Evolutionary conservation across 2,797 vertebrate genomes (phyloP), one percentile per base, ranked within the genome.

Genomic region (Botia almorhae): DNA sequence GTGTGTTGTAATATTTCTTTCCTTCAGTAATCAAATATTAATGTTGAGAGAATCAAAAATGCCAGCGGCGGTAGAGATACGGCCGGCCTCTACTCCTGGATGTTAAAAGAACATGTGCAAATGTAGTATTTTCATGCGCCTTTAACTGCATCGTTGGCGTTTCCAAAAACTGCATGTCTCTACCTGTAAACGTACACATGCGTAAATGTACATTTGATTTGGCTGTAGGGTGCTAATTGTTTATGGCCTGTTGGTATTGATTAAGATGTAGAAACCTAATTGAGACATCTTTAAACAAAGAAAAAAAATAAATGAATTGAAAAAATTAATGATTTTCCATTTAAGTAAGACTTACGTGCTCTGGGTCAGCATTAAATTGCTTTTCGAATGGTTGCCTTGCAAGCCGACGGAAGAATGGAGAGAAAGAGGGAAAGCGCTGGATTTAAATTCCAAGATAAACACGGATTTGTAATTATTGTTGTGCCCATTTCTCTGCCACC

Each of bases 331-430:
- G 4, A 69, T 63, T 75, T 81, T 70, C 21, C 85, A 46, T 86
- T 89, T 86, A 90, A 90, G 86, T 82, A 82, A 92, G 89, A 89
- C 87, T 70, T 90, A 88, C 84, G 82, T 23, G 82, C 91, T 89
- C 84, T 83, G 48, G 87, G 78, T 67, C 74, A 67, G 74, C 80
- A 87, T 83, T 91, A 91, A 90, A 91, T 92, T 92, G 89, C 90
- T 91, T 92, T 91, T 90, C 87, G 80, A 91, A 89, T 89, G 82
- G 71, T 74, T 78, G 86, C 85, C 86, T 85, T 89, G 83, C 79
- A 88, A 89, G 88, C 90, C 90, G 90, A 90, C 91, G 90, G 86
- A 87, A 86, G 87, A 87, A 68, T 50, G 69, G 86, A 87, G 21
- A 73, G 69, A 55, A 85, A 87, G 88, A 89, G 81, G 89, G 81